Percentiles rank a stretch among this genome's conserved stretches.
Evolutionary conservation across 2,113 vertebrate genomes (phyloP).

Genomic region (Coturnix japonica): DNA sequence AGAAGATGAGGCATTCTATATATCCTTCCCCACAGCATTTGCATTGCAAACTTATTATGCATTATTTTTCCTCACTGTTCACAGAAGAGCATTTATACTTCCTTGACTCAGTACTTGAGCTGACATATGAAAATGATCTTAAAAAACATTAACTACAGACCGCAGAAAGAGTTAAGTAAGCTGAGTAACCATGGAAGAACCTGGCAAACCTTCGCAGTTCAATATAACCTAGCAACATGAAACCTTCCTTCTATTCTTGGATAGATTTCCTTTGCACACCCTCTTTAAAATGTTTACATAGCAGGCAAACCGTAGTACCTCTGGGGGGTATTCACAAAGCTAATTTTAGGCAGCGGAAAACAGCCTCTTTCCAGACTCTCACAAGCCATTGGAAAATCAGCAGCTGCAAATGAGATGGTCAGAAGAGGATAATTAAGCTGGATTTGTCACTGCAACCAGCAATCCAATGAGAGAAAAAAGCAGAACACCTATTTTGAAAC

Average conservation of each 20-base stretch:
- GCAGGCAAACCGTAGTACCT: background rate
- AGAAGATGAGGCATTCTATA: background rate
- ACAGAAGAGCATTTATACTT: background rate
- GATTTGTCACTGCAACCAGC: background rate
- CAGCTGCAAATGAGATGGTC: background rate
- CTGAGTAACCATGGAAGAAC: background rate
- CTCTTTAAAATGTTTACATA: background rate
- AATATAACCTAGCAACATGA: conserved; percentile 38
- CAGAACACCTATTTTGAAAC: background rate
- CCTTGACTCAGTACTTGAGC: background rate
- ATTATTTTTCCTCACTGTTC: background rate
- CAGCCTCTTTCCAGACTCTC: background rate
- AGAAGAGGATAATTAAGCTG: background rate
- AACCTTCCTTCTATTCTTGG: conserved; percentile 45
- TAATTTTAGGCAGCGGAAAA: conserved; percentile 7
- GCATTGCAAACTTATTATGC: background rate
- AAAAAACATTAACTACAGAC: background rate
- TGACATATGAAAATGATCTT: background rate
- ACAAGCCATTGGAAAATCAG: background rate
- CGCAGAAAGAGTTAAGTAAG: background rate
- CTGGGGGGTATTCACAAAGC: background rate
- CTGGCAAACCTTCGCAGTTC: conserved; percentile 16
- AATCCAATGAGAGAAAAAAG: background rate
- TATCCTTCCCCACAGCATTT: background rate
- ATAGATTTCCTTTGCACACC: background rate